phyloP scores from a whole-genome alignment of 2,888 invertebrate genomes.

The Malthinus flaveolus region DNA sequence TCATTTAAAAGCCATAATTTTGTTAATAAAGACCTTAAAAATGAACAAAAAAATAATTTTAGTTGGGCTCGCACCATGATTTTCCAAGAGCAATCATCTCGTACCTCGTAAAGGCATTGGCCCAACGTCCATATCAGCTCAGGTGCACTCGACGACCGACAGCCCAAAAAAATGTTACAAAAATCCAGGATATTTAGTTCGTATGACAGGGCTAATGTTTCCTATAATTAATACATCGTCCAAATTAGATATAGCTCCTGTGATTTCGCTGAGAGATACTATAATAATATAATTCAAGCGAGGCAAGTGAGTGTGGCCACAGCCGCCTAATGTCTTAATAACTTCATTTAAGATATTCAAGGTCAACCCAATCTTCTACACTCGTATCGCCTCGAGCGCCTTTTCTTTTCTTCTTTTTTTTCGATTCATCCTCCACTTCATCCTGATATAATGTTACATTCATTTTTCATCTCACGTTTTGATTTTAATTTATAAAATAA shows the following conservation, averaged over 20 bases:
- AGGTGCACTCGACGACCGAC: background rate
- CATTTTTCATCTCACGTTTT: background rate
- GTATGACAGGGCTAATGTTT: constrained; percentile 38
- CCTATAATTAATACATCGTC: constrained; percentile 52
- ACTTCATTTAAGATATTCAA: constrained; percentile 55
- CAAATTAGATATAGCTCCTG: constrained; percentile 52
- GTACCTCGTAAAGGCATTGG: constrained; percentile 9
- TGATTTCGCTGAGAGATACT: constrained; percentile 50
- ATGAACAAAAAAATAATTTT: constrained; percentile 16
- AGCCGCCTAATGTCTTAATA: constrained; percentile 56
- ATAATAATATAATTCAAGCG: constrained; percentile 52
- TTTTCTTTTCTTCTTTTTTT: constrained; percentile 35
- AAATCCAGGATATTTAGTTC: constrained; percentile 17
- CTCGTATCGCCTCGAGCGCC: constrained; percentile 33
- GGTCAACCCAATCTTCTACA: constrained; percentile 46
- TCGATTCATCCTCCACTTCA: constrained; percentile 28
- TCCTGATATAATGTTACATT: constrained; percentile 17
- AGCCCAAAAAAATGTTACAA: constrained; percentile 3
- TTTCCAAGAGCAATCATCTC: constrained; percentile 14
- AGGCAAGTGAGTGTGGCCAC: constrained; percentile 50
- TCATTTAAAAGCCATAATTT: no score
- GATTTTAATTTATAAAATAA: no score
- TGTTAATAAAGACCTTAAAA: background rate
- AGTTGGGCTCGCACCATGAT: constrained; percentile 17
- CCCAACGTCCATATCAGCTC: background rate